A percentile compares a stretch with the other conserved stretches of the same genome.
Evolutionary conservation across 2,113 vertebrate species (phyloP).

Genomic region (Uropsilus gracilis): DNA sequence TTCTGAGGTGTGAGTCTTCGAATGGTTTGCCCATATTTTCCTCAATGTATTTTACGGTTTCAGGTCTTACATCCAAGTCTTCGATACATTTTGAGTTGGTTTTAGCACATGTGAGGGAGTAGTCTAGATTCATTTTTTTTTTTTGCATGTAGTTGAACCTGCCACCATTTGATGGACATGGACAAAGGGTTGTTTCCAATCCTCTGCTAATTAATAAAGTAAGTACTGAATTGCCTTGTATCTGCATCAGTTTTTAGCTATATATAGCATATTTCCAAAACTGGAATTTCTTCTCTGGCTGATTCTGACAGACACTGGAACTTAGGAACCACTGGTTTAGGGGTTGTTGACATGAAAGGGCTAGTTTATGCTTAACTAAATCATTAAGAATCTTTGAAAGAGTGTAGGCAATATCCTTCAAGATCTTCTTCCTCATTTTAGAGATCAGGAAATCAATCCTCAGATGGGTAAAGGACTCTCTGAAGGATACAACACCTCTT

Average conservation of each 20-base stretch:
- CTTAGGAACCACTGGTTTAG: not conserved
- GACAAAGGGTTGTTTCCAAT: not conserved
- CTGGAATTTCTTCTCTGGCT: not conserved
- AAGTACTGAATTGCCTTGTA: slow-evolving; percentile 4
- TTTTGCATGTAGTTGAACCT: too few species aligned
- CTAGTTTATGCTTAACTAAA: slow-evolving; percentile 2
- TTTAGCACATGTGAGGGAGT: too few species aligned
- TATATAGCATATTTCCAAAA: slow-evolving; percentile 14
- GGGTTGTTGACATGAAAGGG: not conserved
- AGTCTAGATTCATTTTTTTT: too few species aligned
- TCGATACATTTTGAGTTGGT: too few species aligned
- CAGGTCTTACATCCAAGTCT: too few species aligned
- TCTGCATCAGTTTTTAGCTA: slow-evolving; percentile 3
- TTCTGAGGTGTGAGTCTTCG: too few species aligned
- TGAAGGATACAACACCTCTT: not conserved
- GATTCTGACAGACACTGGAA: not conserved
- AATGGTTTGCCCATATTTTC: too few species aligned
- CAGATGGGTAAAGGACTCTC: not conserved
- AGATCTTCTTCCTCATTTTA: slow-evolving; percentile 32
- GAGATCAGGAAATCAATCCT: not conserved
- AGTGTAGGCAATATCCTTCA: not conserved
- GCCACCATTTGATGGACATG: not conserved
- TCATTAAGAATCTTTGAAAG: not conserved
- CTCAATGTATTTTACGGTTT: too few species aligned
- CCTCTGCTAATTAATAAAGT: not conserved